Evolutionary conservation across 2,113 vertebrate genomes (phyloP).

Genomic region (Semnopithecus entellus): DNA sequence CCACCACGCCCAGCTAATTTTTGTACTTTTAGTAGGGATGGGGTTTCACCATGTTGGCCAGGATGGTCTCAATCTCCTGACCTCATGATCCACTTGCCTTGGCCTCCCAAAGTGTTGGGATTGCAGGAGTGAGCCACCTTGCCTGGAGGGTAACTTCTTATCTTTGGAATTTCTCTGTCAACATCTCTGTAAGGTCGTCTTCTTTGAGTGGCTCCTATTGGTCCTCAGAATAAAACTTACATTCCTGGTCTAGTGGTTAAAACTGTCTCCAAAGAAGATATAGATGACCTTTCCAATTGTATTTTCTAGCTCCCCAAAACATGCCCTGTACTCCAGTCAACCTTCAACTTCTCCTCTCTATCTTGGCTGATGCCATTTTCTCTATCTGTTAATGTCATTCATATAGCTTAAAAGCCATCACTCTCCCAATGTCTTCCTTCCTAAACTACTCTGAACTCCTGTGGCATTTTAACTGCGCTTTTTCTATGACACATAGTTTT

Average conservation of each 20-base stretch:
- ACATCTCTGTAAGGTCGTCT: background rate
- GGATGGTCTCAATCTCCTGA: too few species aligned
- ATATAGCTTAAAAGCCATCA: background rate
- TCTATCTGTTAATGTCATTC: background rate
- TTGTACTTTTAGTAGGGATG: too few species aligned
- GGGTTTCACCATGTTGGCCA: too few species aligned
- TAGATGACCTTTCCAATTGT: background rate
- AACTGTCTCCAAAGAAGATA: background rate
- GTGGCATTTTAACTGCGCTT: background rate
- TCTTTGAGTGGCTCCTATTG: background rate
- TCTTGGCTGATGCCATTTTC: background rate
- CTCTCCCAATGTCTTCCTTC: background rate
- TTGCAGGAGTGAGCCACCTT: too few species aligned
- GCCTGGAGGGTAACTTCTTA: background rate
- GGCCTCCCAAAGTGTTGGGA: too few species aligned
- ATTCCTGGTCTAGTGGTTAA: background rate
- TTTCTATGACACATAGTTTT: background rate
- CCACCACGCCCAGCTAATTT: too few species aligned
- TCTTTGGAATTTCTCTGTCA: background rate
- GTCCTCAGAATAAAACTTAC: background rate
- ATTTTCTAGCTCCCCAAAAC: background rate
- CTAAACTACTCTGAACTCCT: background rate
- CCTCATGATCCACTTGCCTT: too few species aligned
- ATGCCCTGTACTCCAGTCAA: background rate
- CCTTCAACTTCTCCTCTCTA: background rate